Base-by-base conservation (phyloP, 1,140 invertebrate species). In the Nixonia krombeini region DNA sequence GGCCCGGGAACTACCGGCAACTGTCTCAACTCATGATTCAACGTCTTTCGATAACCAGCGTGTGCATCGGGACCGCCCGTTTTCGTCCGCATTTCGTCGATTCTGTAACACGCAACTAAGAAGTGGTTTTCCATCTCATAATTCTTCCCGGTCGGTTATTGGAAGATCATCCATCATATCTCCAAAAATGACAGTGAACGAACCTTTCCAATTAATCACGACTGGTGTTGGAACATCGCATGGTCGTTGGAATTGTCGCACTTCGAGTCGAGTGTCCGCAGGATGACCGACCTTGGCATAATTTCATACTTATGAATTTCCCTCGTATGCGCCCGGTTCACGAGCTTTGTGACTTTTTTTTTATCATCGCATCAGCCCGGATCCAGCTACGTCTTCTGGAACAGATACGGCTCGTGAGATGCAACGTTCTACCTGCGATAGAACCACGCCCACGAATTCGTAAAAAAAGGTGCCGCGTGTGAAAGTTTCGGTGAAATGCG, bases 401-500 rank as follows among this genome's bases (percentile, higher is more conserved):
- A 59, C 15, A 35, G 53, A 56, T 40, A 10, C 8, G 49, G 41
- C 45, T 35, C 50, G 41, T 53, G 65, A 55, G 66, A 59, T 29
- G 31, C 40, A 49, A 65, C 47, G 57, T 71, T 58, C 66, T 78
- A 76, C 73, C 73, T 76, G 76, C 62, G 62, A 56, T 45, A 29
- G 31, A 28, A 42, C 76, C 73, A 76, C 73, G 71, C 73, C 73
- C 42, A 66, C 59, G 38, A 70, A 42, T 18, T 21, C 44, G 58
- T 70, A 65, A 74, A 67, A n/a, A 70, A 74, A 72, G 59, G 61
- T 44, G 40, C 59, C 63, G 55, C 71, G 69, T 76, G 76, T 75
- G 71, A 76, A 76, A 78, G 74, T 76, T 61, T 49, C 28, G 63
- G 69, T 64, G 52, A 75, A 78, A 74, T 75, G 58, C 44, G 25